These are phyloP conservation scores for Cataglyphis altisquamis DNA, from an alignment of 2,888 invertebrate species.

Conservation along the genomic window DNA sequence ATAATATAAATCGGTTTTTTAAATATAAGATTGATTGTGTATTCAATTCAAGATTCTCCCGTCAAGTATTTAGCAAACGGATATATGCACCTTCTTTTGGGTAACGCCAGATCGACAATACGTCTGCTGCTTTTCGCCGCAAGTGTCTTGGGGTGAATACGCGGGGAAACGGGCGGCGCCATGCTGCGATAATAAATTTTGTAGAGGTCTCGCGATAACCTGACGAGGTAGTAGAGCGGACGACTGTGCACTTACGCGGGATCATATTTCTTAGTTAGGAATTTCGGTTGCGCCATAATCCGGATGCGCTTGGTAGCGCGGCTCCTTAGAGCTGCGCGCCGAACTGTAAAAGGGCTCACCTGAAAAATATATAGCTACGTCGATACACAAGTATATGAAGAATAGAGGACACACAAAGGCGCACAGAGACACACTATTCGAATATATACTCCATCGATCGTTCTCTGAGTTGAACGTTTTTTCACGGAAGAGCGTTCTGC, in stretches of 20 bases:
- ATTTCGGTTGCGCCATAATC: conserved; percentile 78
- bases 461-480: conserved; percentile 38
- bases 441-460: conserved; percentile 45
- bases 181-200: conserved; percentile 66
- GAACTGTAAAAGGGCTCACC: conserved; percentile 71
- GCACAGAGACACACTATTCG: conserved; percentile 19
- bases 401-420: conserved; percentile 17
- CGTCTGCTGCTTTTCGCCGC: conserved; percentile 71
- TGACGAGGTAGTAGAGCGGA: conserved; percentile 45
- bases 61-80: conserved; percentile 20
- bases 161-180: conserved; percentile 60
- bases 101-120: conserved; percentile 78
- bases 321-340: conserved; percentile 74
- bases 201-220: conserved; percentile 37
- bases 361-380: conserved; percentile 57
- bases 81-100: conserved; percentile 70
- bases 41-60: not conserved
- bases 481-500: not conserved
- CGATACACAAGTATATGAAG: conserved; percentile 24
- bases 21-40: not conserved
- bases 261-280: conserved; percentile 75
- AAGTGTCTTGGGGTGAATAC: conserved; percentile 73
- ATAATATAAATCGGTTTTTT: not conserved
- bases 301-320: conserved; percentile 78
- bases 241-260: conserved; percentile 72